phyloP scores from a whole-genome alignment of 2,888 invertebrate genomes.

The Eremobia ochroleuca region DNA sequence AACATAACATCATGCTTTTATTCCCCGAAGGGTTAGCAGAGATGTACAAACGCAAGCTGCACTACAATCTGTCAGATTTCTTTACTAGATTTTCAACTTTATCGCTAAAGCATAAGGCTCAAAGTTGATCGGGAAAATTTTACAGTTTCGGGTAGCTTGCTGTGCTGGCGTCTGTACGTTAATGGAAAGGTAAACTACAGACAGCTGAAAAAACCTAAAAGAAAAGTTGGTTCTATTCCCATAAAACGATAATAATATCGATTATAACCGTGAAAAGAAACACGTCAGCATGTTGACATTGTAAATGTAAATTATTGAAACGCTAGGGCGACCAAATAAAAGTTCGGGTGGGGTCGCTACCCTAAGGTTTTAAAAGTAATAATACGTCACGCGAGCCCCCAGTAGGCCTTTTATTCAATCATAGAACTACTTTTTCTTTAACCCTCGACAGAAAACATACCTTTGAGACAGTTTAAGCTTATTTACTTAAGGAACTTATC shows the following conservation, averaged over 20 bases:
- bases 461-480: not conserved
- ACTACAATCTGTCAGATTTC: no score
- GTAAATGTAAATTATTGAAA: conserved; percentile 63
- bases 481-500: not conserved
- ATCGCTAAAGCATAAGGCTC: no score
- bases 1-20: no score
- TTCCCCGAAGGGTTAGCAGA: no score
- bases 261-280: conserved; percentile 57
- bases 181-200: no score
- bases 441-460: not conserved
- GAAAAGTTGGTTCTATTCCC: not conserved
- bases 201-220: not conserved
- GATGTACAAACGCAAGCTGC: no score
- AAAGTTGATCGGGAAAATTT: no score
- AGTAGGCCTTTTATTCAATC: conserved; percentile 37
- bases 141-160: no score
- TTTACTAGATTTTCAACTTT: no score
- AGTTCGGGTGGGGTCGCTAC: conserved; percentile 70
- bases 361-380: conserved; percentile 61
- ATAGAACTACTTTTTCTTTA: conserved; percentile 1
- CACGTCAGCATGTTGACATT: conserved; percentile 60
- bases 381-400: conserved; percentile 70
- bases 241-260: conserved; percentile 35
- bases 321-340: conserved; percentile 55
- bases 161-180: no score